Evolutionary conservation across 37 sponge, comb jelly and placozoan species (phyloP), one percentile per base, ranked within the genome.

Genomic region (Cliona cf. orientalis): DNA sequence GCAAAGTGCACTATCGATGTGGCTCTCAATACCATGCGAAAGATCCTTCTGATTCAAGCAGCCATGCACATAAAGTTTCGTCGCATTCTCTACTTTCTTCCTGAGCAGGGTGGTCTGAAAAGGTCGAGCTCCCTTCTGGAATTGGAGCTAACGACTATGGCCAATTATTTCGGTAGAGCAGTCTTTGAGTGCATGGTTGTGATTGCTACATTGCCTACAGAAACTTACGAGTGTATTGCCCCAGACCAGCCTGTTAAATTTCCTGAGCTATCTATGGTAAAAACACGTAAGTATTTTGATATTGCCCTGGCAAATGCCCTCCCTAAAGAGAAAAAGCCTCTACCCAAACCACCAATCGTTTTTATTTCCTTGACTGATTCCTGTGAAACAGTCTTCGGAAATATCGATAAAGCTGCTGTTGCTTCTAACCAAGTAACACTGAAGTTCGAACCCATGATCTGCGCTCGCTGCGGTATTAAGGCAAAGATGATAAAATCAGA

Each of bases 141-240:
- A 36, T n/a, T 39, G 21, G 74, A 84, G 17, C 36, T 84, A 4
- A 2, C 53, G 38, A n/a, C 64, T 3, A 25, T 84, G 36, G 23
- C 56, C 1, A 0, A 49, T 32, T 39, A 31, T 25, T 84, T 84
- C 57, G 85, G 77, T 23, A 25, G 21, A 29, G 21, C 37, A 36
- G 69, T 84, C 32, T 84, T 84, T 56, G 62, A 76, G 5, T 37
- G 37, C 46, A 84, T 84, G 77, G 71, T 84, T n/a, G 71, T 75
- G 41, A 78, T 84, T 12, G 71, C 71, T 17, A 84, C 85, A n/a
- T 23, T 69, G 1, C 22, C 19, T 19, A 19, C 25, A 25, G 63
- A 21, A 25, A n/a, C 63, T 6, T 61, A 61, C 26, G 26, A 22
- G 26, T 26, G 12, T 25, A 49, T 49, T 17, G 14, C 55, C 55